Conservation (phyloP, 2,113 vertebrate species). For the Pristiophorus japonicus region DNA sequence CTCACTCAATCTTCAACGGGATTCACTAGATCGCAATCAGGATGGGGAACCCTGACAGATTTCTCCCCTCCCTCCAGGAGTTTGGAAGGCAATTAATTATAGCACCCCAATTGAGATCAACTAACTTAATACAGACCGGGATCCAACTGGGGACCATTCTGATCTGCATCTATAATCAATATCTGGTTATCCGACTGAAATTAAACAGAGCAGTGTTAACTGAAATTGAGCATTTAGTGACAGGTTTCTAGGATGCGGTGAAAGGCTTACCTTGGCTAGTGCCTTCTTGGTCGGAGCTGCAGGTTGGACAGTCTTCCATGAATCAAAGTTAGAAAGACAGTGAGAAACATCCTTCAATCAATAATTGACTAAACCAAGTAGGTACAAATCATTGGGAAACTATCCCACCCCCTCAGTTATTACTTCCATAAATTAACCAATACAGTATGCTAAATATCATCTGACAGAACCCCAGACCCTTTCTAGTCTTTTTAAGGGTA, state of each 20-base stretch:
- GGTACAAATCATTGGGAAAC: neutral
- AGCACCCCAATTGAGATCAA: neutral
- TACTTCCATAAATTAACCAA: too few relatives aligned
- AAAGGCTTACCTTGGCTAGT: neutral
- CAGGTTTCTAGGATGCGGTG: neutral
- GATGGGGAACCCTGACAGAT: neutral
- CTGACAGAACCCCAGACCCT: neutral
- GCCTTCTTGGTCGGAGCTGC: neutral
- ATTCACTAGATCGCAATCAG: neutral
- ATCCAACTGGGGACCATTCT: neutral
- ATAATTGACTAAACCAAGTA: neutral
- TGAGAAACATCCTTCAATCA: neutral
- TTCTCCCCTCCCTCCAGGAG: neutral
- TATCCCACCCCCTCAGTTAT: too few relatives aligned
- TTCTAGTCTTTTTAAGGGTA: neutral
- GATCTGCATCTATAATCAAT: neutral
- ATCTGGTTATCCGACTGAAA: neutral
- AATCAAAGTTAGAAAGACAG: neutral
- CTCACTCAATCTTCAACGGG: neutral
- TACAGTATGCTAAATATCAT: neutral
- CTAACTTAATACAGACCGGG: neutral
- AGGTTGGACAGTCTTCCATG: neutral
- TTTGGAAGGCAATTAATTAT: neutral
- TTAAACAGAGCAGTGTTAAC: neutral
- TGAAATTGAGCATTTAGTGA: neutral